These are phyloP conservation scores for Microtus richardsoni DNA, from an alignment of 2,113 vertebrate genomes.

Conservation along the genomic window DNA sequence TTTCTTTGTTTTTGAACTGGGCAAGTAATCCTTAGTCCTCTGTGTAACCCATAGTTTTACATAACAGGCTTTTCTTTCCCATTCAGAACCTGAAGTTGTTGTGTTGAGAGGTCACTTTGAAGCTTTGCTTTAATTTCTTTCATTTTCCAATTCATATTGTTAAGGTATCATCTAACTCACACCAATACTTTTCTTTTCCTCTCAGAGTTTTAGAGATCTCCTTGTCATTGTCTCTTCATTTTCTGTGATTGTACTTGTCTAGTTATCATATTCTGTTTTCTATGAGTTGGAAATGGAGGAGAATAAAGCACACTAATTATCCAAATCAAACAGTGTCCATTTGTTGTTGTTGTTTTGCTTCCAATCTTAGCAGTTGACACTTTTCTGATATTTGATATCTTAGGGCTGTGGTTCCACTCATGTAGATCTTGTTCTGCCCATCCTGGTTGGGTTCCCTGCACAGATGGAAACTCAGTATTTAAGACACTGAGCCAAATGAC, in stretches of 20 bases:
- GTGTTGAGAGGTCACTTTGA: neutral
- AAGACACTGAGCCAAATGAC: neutral
- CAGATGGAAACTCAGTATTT: neutral
- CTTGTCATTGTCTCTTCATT: neutral
- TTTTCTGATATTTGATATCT: no score
- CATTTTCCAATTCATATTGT: neutral
- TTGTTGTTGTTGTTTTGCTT: neutral
- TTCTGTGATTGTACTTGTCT: neutral
- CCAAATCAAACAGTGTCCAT: neutral
- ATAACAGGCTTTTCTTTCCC: neutral
- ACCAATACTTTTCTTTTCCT: neutral
- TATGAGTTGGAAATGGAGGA: neutral
- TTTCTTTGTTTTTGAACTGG: neutral
- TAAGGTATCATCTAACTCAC: neutral
- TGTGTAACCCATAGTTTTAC: neutral
- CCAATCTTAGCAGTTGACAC: neutral
- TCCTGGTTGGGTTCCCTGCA: neutral
- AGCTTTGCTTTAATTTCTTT: neutral
- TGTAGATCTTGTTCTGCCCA: neutral
- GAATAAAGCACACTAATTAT: neutral
- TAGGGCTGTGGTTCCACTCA: neutral
- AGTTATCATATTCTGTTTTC: neutral
- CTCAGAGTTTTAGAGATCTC: neutral
- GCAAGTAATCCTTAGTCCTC: neutral
- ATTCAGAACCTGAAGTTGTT: neutral